A percentile compares a stretch with the other conserved stretches of the same genome.
Evolutionary conservation across 2,888 invertebrate species (phyloP).

Genomic region (Drosophila falleni): DNA sequence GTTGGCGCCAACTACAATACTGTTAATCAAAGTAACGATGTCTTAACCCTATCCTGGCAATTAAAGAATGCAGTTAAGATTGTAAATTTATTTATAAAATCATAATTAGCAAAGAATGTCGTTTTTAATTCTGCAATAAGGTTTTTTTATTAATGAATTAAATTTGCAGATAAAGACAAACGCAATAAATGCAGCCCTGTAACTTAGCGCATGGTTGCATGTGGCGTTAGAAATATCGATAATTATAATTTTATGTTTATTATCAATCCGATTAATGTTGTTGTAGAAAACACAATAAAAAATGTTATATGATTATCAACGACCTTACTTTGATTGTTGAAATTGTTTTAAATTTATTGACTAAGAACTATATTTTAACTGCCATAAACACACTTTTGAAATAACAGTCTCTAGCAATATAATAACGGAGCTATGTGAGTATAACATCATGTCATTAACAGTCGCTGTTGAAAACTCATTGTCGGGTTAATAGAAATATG

Average conservation of each 20-base stretch:
- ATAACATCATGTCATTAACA: background rate
- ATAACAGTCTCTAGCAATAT: background rate
- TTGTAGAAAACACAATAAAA: too few species aligned
- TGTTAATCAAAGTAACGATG: background rate
- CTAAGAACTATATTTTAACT: background rate
- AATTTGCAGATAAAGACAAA: too few species aligned
- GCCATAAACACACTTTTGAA: background rate
- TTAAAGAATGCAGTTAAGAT: background rate
- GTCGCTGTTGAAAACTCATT: background rate
- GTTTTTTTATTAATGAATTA: too few species aligned
- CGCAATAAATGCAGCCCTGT: background rate
- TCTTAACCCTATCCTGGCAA: background rate
- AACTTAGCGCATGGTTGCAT: background rate
- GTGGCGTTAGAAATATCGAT: background rate
- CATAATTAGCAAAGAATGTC: too few species aligned
- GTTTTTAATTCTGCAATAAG: too few species aligned
- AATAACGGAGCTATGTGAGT: constrained; percentile 4
- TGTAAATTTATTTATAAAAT: background rate
- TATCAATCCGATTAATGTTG: too few species aligned
- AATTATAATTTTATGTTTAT: background rate
- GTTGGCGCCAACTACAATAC: constrained; percentile 10
- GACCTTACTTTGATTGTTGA: too few species aligned
- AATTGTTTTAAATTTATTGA: too few species aligned
- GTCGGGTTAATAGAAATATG: background rate
- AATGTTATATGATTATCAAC: too few species aligned